These are phyloP conservation scores for Drosophila virilis DNA, from an alignment of 1,140 invertebrate species.

Conservation along the genomic window DNA sequence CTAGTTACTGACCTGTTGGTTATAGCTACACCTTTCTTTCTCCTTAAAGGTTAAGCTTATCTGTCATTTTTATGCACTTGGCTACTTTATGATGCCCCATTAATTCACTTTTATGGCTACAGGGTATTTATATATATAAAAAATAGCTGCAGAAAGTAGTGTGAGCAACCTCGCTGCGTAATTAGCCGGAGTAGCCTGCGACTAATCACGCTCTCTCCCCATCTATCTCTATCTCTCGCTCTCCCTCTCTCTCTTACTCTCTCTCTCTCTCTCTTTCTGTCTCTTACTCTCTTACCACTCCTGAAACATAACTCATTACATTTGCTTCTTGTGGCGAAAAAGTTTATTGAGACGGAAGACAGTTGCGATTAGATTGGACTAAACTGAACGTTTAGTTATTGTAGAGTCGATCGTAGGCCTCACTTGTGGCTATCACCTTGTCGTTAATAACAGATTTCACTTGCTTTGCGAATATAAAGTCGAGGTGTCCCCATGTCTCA, in stretches of 20 bases:
- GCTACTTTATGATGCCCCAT: not conserved
- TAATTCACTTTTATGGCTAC: not conserved
- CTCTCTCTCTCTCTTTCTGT: too few species aligned
- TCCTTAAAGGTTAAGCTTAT: too few species aligned
- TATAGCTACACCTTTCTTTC: too few species aligned
- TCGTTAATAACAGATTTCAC: slow-evolving; percentile 84
- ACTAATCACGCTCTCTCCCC: not conserved
- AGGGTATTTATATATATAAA: slow-evolving; percentile 2
- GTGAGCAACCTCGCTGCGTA: not conserved
- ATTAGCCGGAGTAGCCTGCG: slow-evolving; percentile 9
- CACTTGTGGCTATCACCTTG: slow-evolving; percentile 71
- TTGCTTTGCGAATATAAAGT: slow-evolving; percentile 86
- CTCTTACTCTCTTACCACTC: not conserved
- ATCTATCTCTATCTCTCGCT: not conserved
- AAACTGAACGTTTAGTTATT: not conserved
- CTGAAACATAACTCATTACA: not conserved
- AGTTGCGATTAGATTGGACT: slow-evolving; percentile 30
- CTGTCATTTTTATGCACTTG: not conserved
- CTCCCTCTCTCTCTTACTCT: too few species aligned
- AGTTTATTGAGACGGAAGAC: slow-evolving; percentile 7
- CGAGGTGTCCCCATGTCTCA: slow-evolving; percentile 85
- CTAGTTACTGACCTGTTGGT: too few species aligned
- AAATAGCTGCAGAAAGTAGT: not conserved
- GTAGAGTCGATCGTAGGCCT: slow-evolving; percentile 32
- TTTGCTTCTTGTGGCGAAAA: not conserved